A percentile compares a stretch with the other conserved stretches of the same genome.
These are phyloP conservation scores for Pelusios castaneus DNA, from an alignment of 2,113 vertebrate genomes.

Conservation along the genomic window DNA sequence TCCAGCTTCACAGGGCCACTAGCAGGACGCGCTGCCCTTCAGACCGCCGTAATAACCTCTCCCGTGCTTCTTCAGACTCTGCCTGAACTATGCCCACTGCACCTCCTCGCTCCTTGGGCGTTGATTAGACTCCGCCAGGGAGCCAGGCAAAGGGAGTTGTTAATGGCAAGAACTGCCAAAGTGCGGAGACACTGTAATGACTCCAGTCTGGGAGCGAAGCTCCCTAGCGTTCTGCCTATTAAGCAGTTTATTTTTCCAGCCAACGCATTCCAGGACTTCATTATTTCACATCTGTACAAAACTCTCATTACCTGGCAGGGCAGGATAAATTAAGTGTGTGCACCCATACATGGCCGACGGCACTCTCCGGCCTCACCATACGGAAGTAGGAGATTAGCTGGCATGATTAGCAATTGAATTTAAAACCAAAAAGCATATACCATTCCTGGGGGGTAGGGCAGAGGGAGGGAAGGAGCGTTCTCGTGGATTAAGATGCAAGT, in stretches of 20 bases:
- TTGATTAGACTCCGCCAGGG: accelerated
- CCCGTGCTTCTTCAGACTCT: accelerated
- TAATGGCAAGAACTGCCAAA: background rate
- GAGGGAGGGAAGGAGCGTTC: background rate
- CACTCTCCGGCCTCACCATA: background rate
- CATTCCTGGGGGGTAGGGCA: background rate
- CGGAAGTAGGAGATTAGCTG: accelerated
- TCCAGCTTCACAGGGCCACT: background rate
- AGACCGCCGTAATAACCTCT: background rate
- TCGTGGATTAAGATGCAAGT: background rate
- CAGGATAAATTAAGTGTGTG: background rate
- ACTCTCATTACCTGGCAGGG: background rate
- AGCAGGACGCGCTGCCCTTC: background rate
- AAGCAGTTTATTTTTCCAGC: conserved; percentile 17
- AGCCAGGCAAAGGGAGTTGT: background rate
- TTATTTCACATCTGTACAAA: background rate
- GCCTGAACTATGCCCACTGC: accelerated
- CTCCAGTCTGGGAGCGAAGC: background rate
- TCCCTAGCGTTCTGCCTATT: background rate
- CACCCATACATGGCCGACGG: background rate
- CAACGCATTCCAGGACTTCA: background rate
- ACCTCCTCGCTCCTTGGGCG: accelerated
- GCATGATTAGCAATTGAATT: background rate
- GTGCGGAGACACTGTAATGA: accelerated
- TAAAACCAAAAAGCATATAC: background rate